These are phyloP conservation scores for Pycnomerus fuliginosus DNA, from an alignment of 2,888 invertebrate species.

Conservation along the genomic window DNA sequence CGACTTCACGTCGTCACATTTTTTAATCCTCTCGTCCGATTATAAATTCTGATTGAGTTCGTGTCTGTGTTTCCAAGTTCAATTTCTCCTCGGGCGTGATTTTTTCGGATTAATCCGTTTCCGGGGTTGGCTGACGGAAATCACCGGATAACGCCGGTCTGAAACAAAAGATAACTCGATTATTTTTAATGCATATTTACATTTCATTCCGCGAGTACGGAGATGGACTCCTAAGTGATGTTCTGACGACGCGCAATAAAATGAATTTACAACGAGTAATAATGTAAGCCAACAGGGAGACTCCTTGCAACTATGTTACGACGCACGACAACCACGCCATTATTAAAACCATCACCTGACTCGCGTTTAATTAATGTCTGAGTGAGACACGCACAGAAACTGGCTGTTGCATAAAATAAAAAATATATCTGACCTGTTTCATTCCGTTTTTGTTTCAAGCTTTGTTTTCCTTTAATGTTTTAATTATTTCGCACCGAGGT, in stretches of 20 bases:
- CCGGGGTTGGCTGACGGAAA: constrained; percentile 1
- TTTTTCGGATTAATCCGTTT: constrained; percentile 2
- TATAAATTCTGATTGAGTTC: constrained; percentile 22
- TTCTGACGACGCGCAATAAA: constrained; percentile 6
- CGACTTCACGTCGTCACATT: constrained; percentile 12
- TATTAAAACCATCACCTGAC: constrained; percentile 3
- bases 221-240: constrained; percentile 10
- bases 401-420: too few relatives aligned
- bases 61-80: background rate
- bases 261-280: constrained; percentile 5
- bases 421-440: too few relatives aligned
- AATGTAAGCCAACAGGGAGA: constrained; percentile 2
- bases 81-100: background rate
- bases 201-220: constrained; percentile 12
- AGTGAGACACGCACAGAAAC: too few relatives aligned
- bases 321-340: constrained; percentile 5
- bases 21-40: constrained; percentile 12
- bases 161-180: constrained; percentile 26
- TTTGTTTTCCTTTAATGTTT: too few relatives aligned
- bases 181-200: constrained; percentile 26
- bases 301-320: constrained; percentile 1
- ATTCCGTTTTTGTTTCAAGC: too few relatives aligned
- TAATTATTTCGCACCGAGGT: too few relatives aligned
- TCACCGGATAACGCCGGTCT: constrained; percentile 8
- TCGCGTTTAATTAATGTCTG: constrained; percentile 8